A percentile compares a stretch with the other conserved stretches of the same genome.
Conservation (phyloP, 2,113 vertebrate genomes). For the Trematomus loennbergii region DNA sequence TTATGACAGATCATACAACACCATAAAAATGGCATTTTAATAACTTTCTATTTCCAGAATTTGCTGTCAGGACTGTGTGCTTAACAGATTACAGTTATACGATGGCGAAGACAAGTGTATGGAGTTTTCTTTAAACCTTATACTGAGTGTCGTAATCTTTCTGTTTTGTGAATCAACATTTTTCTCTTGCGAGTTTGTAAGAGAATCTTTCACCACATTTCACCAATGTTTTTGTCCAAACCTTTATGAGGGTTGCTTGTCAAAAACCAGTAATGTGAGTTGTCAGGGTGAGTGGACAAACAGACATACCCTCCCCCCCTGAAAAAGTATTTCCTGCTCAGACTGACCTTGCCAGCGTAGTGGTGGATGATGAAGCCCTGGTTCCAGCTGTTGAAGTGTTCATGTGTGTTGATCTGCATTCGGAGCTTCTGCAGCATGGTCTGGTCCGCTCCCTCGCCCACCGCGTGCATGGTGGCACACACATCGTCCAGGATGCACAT, state of each 20-base stretch:
- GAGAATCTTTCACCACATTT: neutral
- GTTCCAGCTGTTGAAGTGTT: conserved; percentile 99
- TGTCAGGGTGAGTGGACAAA: neutral
- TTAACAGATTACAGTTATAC: conserved; percentile 10
- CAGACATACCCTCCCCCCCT: neutral
- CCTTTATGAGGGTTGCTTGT: neutral
- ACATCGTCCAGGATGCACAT: conserved; percentile 98
- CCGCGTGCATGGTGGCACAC: conserved; percentile 98
- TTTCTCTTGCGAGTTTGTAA: neutral
- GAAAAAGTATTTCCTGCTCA: neutral
- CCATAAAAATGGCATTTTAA: conserved; percentile 60
- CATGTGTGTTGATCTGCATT: conserved; percentile 95
- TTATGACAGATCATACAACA: conserved; percentile 64
- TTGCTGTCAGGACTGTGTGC: conserved; percentile 10
- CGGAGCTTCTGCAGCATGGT: conserved; percentile 97
- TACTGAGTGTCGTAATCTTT: neutral
- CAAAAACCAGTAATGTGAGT: neutral
- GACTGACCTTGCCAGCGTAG: conserved; percentile 95
- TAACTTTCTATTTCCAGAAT: conserved; percentile 49
- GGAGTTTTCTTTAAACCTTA: neutral
- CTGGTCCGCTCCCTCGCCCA: conserved; percentile 96
- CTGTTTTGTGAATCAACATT: neutral
- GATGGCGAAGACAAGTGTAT: neutral
- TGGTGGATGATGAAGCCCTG: conserved; percentile 99
- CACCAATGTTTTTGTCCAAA: neutral